A percentile compares a stretch with the other conserved stretches of the same genome.
These are phyloP conservation scores for Syrmaticus mikado DNA, from an alignment of 2,113 vertebrate genomes.

Conservation along the genomic window DNA sequence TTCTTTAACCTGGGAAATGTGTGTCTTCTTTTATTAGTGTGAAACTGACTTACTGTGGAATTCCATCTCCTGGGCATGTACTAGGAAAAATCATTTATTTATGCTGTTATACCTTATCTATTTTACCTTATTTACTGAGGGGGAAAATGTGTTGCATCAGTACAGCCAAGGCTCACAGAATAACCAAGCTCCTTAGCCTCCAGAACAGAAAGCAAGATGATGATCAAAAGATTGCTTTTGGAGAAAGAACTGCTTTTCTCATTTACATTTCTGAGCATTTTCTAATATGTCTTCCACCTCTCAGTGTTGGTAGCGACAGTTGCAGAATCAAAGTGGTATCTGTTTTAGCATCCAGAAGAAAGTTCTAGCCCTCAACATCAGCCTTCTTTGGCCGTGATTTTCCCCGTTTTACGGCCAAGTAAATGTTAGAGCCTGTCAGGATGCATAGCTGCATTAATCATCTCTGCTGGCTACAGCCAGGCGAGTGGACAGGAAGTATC, in stretches of 20 bases:
- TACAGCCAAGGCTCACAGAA: slow-evolving; percentile 1
- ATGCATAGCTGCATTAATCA: slow-evolving; percentile 48
- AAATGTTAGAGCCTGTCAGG: slow-evolving; percentile 13
- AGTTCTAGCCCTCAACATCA: background rate
- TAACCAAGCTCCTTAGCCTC: background rate
- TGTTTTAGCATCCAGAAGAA: slow-evolving; percentile 2
- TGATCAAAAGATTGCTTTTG: slow-evolving; percentile 32
- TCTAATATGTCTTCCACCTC: slow-evolving; percentile 27
- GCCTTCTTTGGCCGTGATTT: slow-evolving; percentile 33
- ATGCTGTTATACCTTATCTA: slow-evolving; percentile 29
- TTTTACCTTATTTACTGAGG: background rate
- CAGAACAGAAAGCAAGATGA: slow-evolving; percentile 11
- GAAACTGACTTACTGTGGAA: background rate
- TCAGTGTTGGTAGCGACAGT: slow-evolving; percentile 4
- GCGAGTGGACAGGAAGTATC: slow-evolving; percentile 32
- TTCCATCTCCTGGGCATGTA: background rate
- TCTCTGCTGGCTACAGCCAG: background rate
- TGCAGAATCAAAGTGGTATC: slow-evolving; percentile 31
- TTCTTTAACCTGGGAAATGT: background rate
- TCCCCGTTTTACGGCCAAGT: background rate
- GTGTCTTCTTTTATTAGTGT: background rate
- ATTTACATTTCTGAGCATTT: slow-evolving; percentile 50
- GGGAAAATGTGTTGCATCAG: background rate
- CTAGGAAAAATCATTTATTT: slow-evolving; percentile 17
- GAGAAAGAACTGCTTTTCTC: background rate